These are phyloP conservation scores for Numida meleagris DNA, from an alignment of 2,113 vertebrate species.

Conservation along the genomic window DNA sequence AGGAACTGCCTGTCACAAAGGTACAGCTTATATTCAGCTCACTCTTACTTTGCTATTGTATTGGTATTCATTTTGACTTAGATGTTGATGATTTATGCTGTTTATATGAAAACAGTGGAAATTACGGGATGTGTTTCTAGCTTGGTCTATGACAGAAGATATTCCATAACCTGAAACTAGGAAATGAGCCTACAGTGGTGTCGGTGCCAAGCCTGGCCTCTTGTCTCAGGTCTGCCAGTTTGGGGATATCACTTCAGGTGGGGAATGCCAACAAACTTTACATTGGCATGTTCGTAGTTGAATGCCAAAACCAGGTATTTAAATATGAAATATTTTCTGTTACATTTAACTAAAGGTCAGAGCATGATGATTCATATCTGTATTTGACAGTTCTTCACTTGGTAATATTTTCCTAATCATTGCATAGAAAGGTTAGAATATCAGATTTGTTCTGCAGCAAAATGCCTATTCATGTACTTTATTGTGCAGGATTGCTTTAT, in stretches of 20 bases:
- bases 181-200: neutral
- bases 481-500: neutral
- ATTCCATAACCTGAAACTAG: conserved; percentile 2
- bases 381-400: conserved; percentile 3
- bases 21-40: conserved; percentile 74
- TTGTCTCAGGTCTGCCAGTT: neutral
- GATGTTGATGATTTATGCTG: conserved; percentile 32
- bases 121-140: neutral
- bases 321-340: neutral
- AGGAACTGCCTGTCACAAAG: conserved; percentile 96
- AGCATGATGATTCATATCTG: neutral
- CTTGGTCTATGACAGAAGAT: neutral
- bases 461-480: neutral
- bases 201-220: neutral
- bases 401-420: conserved; percentile 23
- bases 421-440: neutral
- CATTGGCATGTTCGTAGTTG: neutral
- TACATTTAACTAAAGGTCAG: neutral
- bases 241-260: neutral
- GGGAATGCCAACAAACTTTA: neutral
- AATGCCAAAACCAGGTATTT: neutral
- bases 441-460: neutral
- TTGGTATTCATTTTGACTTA: conserved; percentile 36
- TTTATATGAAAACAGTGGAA: conserved; percentile 48
- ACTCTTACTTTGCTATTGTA: conserved; percentile 44